These are phyloP conservation scores for Typhlomys cinereus DNA, from an alignment of 2,113 vertebrate species.

Conservation along the genomic window DNA sequence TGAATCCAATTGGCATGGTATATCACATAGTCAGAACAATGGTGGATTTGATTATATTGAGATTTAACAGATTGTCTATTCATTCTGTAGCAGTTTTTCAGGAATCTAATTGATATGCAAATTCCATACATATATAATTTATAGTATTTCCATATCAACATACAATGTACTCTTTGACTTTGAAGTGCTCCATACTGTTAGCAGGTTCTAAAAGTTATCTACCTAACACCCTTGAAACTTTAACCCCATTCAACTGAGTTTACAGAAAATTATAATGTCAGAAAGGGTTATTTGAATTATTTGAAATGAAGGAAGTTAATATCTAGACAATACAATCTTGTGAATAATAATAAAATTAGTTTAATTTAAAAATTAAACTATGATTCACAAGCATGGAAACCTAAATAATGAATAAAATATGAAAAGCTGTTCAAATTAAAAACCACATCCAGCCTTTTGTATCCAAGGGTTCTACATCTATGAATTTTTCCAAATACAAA, in stretches of 20 bases:
- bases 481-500: not conserved
- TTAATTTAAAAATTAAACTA: not conserved
- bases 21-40: not conserved
- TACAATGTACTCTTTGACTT: too few species aligned
- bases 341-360: not conserved
- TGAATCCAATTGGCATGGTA: too few species aligned
- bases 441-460: not conserved
- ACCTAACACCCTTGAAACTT: not conserved
- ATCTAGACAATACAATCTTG: not conserved
- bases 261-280: not conserved
- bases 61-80: not conserved
- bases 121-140: not conserved
- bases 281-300: not conserved
- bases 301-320: not conserved
- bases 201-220: not conserved
- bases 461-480: not conserved
- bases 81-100: not conserved
- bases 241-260: not conserved
- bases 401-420: not conserved
- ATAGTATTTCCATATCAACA: accelerated
- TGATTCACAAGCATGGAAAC: not conserved
- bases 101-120: not conserved
- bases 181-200: not conserved
- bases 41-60: not conserved
- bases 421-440: not conserved